Conservation (phyloP, 1,140 invertebrate genomes). For the Popillia japonica region DNA sequence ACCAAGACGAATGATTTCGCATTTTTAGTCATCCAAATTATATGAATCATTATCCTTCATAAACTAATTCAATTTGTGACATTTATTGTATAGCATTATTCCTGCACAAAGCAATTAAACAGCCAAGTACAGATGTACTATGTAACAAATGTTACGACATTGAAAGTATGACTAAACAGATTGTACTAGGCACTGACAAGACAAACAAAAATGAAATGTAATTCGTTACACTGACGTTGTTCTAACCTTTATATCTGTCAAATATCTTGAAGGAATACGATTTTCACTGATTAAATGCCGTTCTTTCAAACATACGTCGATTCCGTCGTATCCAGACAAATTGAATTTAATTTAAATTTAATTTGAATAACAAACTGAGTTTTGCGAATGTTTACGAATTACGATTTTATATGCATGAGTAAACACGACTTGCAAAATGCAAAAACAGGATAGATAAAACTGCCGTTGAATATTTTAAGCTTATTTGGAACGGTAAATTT, state of each 20-base stretch:
- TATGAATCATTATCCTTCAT: too few relatives aligned
- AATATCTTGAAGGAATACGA: background rate
- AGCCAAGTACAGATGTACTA: background rate
- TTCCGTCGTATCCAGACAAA: background rate
- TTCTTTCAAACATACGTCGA: background rate
- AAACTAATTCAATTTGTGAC: too few relatives aligned
- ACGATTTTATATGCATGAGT: background rate
- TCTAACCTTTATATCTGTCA: background rate
- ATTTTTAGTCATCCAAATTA: too few relatives aligned
- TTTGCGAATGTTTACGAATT: background rate
- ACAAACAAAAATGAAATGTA: background rate
- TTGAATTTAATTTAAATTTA: background rate
- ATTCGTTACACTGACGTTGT: background rate
- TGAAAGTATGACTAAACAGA: slow-evolving; percentile 28
- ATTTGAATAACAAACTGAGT: background rate
- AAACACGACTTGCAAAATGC: background rate
- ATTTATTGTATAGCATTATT: background rate
- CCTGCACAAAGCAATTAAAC: background rate
- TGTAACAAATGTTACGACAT: slow-evolving; percentile 20
- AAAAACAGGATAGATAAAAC: background rate
- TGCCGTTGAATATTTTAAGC: too few relatives aligned
- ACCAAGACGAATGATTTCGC: too few relatives aligned
- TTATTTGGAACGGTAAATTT: background rate
- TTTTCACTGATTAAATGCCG: background rate
- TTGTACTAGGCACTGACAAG: background rate